These are phyloP conservation scores for Heliconius hortense DNA, from an alignment of 2,888 invertebrate species.

Conservation along the genomic window DNA sequence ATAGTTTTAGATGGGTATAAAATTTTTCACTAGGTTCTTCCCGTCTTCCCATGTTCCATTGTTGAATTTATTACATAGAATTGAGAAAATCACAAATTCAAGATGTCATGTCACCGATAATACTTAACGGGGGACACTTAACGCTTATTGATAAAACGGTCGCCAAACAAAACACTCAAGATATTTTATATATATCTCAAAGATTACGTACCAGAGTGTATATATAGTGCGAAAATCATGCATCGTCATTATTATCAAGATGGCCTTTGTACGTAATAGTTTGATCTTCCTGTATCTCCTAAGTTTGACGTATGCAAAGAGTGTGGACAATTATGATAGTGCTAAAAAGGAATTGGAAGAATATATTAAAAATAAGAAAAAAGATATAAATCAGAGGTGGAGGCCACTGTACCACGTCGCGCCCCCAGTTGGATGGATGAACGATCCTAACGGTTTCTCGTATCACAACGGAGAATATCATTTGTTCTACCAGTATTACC, in stretches of 20 bases:
- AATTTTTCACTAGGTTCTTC: not conserved
- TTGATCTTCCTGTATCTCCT: constrained; percentile 47
- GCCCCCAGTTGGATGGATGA: constrained; percentile 80
- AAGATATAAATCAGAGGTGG: constrained; percentile 63
- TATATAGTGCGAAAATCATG: constrained; percentile 24
- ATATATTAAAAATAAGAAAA: constrained; percentile 61
- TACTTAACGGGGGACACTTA: constrained; percentile 5
- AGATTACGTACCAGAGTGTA: constrained; percentile 19
- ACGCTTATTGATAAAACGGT: constrained; percentile 16
- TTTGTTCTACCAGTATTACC: constrained; percentile 80
- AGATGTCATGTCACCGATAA: constrained; percentile 10
- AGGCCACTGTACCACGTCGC: constrained; percentile 67
- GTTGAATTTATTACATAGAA: not conserved
- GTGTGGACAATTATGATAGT: constrained; percentile 46
- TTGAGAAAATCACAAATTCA: constrained; percentile 9
- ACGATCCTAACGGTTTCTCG: constrained; percentile 82
- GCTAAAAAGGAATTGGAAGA: constrained; percentile 57
- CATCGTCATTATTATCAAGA: constrained; percentile 34
- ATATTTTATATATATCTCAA: constrained; percentile 28
- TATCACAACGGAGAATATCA: constrained; percentile 77
- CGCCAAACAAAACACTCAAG: constrained; percentile 43
- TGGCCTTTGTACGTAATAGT: constrained; percentile 38
- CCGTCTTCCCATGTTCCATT: not conserved
- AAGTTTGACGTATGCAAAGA: constrained; percentile 46
- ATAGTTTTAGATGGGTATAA: not conserved